Evolutionary conservation across 23 tunicate genomes (phyloP).

Genomic region (Aplidium turbinatum): DNA sequence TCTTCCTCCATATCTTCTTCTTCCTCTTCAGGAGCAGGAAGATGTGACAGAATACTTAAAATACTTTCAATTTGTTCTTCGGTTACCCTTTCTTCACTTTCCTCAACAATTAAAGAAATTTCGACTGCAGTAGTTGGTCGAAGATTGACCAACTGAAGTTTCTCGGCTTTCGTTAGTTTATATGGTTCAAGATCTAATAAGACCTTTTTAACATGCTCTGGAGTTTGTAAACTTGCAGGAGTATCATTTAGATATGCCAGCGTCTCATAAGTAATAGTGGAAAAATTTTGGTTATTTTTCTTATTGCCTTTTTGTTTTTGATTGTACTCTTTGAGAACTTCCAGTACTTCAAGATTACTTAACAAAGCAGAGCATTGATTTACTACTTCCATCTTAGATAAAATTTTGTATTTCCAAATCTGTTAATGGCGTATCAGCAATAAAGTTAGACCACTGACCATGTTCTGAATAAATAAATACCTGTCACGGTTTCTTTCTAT

Average conservation of each 20-base stretch:
- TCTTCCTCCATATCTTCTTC: conserved; percentile 55
- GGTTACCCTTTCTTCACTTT: conserved; percentile 82
- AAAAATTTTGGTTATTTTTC: conserved; percentile 66
- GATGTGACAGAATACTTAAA: conserved; percentile 36
- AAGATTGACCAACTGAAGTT: conserved; percentile 73
- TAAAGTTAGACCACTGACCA: no score
- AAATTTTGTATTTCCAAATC: no score
- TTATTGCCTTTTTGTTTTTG: conserved; percentile 57
- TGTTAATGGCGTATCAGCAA: no score
- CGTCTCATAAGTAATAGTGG: conserved; percentile 82
- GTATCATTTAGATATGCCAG: conserved; percentile 68
- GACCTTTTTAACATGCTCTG: conserved; percentile 40
- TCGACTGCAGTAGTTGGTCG: conserved; percentile 85
- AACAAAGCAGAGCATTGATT: conserved; percentile 55
- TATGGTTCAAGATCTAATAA: conserved; percentile 37
- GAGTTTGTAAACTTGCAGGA: conserved; percentile 60
- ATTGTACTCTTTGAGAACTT: conserved; percentile 51
- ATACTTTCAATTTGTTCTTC: conserved; percentile 87
- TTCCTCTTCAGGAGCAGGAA: conserved; percentile 54
- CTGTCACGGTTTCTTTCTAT: no score
- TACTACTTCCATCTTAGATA: conserved; percentile 40
- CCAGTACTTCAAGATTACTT: conserved; percentile 53
- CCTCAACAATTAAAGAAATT: conserved; percentile 78
- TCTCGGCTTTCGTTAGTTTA: conserved; percentile 80
- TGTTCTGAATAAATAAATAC: no score